Percentiles rank a stretch among this genome's conserved stretches.
Evolutionary conservation across 2,888 invertebrate genomes (phyloP).

Genomic region (Caenorhabditis sp.): DNA sequence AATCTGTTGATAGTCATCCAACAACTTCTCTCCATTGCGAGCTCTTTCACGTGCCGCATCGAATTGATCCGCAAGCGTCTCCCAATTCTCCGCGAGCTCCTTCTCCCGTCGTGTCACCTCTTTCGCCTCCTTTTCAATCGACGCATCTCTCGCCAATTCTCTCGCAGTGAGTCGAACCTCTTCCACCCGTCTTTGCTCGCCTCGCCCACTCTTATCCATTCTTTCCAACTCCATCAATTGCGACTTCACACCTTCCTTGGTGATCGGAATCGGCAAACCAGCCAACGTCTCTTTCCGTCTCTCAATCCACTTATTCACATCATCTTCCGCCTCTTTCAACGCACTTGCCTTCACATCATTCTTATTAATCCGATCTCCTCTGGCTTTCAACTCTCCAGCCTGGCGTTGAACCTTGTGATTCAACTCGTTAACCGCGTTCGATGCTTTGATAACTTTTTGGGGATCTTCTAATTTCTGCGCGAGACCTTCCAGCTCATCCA

Average conservation of each 20-base stretch:
- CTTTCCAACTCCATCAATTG: constrained; percentile 32
- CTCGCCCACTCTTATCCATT: constrained; percentile 42
- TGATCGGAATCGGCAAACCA: constrained; percentile 17
- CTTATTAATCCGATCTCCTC: constrained; percentile 45
- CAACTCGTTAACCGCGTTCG: constrained; percentile 25
- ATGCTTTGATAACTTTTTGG: constrained; percentile 12
- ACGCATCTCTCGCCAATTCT: constrained; percentile 39
- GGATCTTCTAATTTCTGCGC: constrained; percentile 17
- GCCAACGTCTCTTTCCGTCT: constrained; percentile 27
- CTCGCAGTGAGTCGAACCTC: constrained; percentile 38
- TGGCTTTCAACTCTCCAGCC: constrained; percentile 25
- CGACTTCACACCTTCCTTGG: constrained; percentile 37
- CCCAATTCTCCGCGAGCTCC: constrained; percentile 51
- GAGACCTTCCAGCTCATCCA: constrained; percentile 43
- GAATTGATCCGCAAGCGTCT: constrained; percentile 41
- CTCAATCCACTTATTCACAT: constrained; percentile 55
- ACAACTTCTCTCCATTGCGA: constrained; percentile 89
- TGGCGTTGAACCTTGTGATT: constrained; percentile 30
- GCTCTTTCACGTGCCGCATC: constrained; percentile 72
- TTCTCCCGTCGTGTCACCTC: constrained; percentile 39
- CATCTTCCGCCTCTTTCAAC: constrained; percentile 52
- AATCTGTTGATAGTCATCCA: constrained; percentile 85
- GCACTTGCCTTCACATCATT: constrained; percentile 48
- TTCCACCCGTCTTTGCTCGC: constrained; percentile 42
- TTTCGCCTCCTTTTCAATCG: constrained; percentile 34